Evolutionary conservation across 2,113 vertebrate species (phyloP).

Genomic region (Bungarus multicinctus): DNA sequence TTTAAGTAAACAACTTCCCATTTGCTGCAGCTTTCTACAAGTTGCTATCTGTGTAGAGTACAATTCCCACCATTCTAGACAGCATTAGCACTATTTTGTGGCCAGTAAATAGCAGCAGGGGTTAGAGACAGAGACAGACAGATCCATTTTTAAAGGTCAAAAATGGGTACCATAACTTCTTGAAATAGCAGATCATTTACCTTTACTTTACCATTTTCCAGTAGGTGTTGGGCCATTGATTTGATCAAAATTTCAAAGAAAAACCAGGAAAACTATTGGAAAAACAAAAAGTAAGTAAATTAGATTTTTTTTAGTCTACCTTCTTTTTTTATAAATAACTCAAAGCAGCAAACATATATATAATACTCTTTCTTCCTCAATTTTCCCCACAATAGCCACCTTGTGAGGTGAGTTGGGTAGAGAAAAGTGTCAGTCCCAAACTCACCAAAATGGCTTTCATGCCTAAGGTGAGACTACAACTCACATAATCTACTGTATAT

Average conservation of each 20-base stretch:
- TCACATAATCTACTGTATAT: background rate
- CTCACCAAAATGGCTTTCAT: background rate
- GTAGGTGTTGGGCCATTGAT: slow-evolving; percentile 96
- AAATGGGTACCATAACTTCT: background rate
- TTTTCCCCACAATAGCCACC: background rate
- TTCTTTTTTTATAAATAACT: background rate
- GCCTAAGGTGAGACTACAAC: background rate
- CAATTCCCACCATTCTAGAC: background rate
- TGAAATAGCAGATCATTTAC: slow-evolving; percentile 63
- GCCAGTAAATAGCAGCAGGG: background rate
- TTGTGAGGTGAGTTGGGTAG: background rate
- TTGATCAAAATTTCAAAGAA: slow-evolving; percentile 98
- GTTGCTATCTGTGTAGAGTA: background rate
- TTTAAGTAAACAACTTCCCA: background rate
- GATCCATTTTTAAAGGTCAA: background rate
- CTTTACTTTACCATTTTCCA: slow-evolving; percentile 93
- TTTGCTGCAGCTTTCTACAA: background rate
- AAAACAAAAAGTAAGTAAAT: slow-evolving; percentile 45
- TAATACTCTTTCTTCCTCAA: background rate
- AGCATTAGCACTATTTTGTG: background rate
- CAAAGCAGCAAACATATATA: background rate
- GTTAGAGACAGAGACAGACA: background rate
- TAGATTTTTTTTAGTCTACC: background rate
- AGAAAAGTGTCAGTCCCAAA: background rate
- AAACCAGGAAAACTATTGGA: slow-evolving; percentile 95